Evolutionary conservation across 1,140 invertebrate genomes (phyloP), one percentile per base, ranked within the genome.

Genomic region (Colletes latitarsis): DNA sequence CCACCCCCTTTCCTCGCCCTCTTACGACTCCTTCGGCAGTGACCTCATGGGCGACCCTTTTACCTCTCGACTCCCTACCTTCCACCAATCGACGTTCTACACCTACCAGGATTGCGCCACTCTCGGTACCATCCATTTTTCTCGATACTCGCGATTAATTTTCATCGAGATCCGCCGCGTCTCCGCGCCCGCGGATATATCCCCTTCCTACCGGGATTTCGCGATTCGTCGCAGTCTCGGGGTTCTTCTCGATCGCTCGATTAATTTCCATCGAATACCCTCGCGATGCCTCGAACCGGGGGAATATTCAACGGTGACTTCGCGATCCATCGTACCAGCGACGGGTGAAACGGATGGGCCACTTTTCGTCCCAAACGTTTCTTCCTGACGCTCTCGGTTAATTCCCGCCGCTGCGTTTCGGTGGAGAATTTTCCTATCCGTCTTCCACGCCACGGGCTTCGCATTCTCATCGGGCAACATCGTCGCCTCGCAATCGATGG

Each of bases 21-120:
- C 88, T 90, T 90, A 88, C 88, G 85, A 89, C 83, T 91, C 82
- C 89, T 90, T 91, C 89, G 84, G 68, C 84, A 91, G 87, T 92
- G 92, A 92, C 91, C 92, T 93, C 90, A 84, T 80, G 80, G 76
- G 69, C 88, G 91, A 92, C 88, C 91, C 89, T 91, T 91, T 90
- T 92, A 90, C 89, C 90, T 90, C 88, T 87, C 43, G 62, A 69
- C 79, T 89, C 70, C 49, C 76, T 63, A 77, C 82, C 81, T 85
- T 86, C 78, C 78, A 76, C 85, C 83, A 68, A 84, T 83, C 79
- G 81, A 82, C 81, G 82, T 84, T 88, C 88, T 75, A 84, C 84
- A 87, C 82, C 82, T 88, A 75, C 64, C 81, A 69, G 41, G 71
- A 66, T 75, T 64, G 74, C 77, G 81, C 79, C 80, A 86, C 66